phyloP scores from a whole-genome alignment of 2,888 invertebrate genomes.

The Lymantria monacha region DNA sequence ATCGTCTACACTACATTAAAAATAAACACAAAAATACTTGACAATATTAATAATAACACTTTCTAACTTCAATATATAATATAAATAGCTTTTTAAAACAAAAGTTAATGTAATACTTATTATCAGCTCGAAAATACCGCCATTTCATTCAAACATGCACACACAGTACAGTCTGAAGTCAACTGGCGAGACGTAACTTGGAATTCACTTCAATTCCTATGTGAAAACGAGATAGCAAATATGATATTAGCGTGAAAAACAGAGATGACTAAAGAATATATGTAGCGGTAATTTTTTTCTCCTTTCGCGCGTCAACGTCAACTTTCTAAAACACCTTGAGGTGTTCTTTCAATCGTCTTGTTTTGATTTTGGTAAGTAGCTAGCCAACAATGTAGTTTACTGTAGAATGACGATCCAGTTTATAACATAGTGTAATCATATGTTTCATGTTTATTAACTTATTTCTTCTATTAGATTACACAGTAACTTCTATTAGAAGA shows the following conservation, averaged over 20 bases:
- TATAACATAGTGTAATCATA: too few relatives aligned
- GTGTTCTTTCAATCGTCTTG: constrained; percentile 47
- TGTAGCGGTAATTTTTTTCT: constrained; percentile 79
- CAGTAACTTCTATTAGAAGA: too few relatives aligned
- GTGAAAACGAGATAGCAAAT: constrained; percentile 50
- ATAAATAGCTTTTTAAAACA: not conserved
- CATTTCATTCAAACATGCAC: constrained; percentile 53
- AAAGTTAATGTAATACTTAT: constrained; percentile 38
- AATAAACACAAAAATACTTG: constrained; percentile 10
- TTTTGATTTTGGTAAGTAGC: constrained; percentile 31
- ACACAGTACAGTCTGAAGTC: constrained; percentile 49
- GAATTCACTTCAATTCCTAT: constrained; percentile 51
- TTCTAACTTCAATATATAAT: constrained; percentile 5
- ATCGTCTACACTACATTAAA: constrained; percentile 22
- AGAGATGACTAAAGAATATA: constrained; percentile 53
- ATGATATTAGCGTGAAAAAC: constrained; percentile 33
- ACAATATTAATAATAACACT: constrained; percentile 14
- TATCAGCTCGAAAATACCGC: constrained; percentile 40
- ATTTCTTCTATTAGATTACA: too few relatives aligned
- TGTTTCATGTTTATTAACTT: too few relatives aligned
- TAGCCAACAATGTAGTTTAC: not conserved
- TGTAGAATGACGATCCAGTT: too few relatives aligned
- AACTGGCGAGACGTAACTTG: constrained; percentile 59
- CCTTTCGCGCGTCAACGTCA: constrained; percentile 75
- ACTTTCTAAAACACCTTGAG: constrained; percentile 77